A percentile compares a stretch with the other conserved stretches of the same genome.
Evolutionary conservation across 2,113 vertebrate species (phyloP).

Genomic region (Amphiprion ocellaris): DNA sequence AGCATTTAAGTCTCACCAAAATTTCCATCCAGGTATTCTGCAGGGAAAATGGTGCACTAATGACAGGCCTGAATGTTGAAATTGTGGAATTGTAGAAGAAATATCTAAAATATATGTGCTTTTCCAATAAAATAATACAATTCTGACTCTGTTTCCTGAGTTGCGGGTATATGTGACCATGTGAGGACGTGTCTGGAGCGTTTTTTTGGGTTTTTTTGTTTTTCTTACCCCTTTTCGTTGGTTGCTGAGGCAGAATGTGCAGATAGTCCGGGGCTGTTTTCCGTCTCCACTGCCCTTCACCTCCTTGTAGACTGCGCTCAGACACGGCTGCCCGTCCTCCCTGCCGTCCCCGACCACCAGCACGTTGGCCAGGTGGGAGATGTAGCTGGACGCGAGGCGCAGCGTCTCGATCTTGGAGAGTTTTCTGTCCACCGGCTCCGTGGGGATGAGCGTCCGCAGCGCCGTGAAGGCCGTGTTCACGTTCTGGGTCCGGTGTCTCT

Average conservation of each 20-base stretch:
- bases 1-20: no score
- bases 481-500: slow-evolving; percentile 91
- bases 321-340: slow-evolving; percentile 84
- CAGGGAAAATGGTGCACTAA: background rate
- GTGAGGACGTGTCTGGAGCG: no score
- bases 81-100: background rate
- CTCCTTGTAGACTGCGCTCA: slow-evolving; percentile 80
- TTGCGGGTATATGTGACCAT: no score
- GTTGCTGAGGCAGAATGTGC: slow-evolving; percentile 93
- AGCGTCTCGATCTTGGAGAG: slow-evolving; percentile 94
- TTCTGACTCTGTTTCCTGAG: background rate
- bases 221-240: slow-evolving; percentile 90
- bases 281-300: slow-evolving; percentile 82
- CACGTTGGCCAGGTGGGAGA: slow-evolving; percentile 91
- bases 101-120: no score
- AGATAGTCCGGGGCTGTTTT: slow-evolving; percentile 85
- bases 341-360: slow-evolving; percentile 86
- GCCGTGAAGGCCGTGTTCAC: slow-evolving; percentile 91
- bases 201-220: no score
- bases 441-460: slow-evolving; percentile 91
- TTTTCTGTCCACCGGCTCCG: slow-evolving; percentile 89
- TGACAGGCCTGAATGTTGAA: background rate
- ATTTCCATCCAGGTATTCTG: no score
- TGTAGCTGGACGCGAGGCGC: slow-evolving; percentile 92
- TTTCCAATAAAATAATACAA: no score